A percentile compares a stretch with the other conserved stretches of the same genome.
phyloP scores from a whole-genome alignment of 2,113 vertebrate genomes.

The Columba janthina region DNA sequence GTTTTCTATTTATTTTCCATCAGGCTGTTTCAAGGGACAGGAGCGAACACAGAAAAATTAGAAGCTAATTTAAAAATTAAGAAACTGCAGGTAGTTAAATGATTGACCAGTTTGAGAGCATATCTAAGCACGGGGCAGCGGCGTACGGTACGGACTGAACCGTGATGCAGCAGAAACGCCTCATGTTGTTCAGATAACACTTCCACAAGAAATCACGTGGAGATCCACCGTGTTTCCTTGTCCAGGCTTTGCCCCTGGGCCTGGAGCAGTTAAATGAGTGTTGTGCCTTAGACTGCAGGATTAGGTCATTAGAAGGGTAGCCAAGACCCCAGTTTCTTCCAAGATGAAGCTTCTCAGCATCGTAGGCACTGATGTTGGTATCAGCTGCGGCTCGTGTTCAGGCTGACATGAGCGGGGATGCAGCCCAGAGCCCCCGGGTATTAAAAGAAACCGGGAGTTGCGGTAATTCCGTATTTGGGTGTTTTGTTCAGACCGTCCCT shows the following conservation, averaged over 20 bases:
- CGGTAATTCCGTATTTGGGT: conserved; percentile 36
- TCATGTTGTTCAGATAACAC: neutral
- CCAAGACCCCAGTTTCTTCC: neutral
- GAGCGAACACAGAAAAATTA: neutral
- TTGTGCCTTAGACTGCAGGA: neutral
- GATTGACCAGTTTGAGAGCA: neutral
- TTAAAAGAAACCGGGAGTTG: neutral
- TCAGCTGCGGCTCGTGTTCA: neutral
- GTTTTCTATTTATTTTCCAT: neutral
- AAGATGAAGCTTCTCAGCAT: neutral
- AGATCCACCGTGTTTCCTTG: neutral
- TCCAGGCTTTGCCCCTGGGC: neutral
- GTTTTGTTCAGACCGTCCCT: neutral
- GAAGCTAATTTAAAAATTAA: neutral
- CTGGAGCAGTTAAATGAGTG: neutral
- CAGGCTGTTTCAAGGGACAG: neutral
- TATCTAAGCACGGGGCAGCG: neutral
- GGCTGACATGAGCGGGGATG: neutral
- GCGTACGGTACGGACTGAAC: neutral
- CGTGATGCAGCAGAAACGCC: neutral
- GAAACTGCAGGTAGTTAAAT: neutral
- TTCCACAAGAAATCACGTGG: neutral
- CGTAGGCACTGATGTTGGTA: neutral
- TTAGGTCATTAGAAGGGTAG: neutral
- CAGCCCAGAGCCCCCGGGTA: neutral